These are phyloP conservation scores for Orthosia gothica DNA, from an alignment of 2,888 invertebrate species.

Conservation along the genomic window DNA sequence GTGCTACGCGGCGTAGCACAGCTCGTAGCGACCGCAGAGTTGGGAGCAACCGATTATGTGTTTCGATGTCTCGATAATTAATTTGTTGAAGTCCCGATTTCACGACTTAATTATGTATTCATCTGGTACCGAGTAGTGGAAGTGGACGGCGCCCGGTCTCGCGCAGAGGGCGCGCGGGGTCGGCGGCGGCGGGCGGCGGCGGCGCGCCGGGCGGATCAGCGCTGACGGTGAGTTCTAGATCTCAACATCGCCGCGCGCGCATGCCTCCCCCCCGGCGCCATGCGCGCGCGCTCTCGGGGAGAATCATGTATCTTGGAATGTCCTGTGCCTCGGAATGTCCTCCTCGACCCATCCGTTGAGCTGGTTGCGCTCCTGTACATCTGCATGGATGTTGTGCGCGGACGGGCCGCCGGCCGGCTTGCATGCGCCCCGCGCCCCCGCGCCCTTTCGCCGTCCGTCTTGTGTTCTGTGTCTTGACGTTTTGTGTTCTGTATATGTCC, in stretches of 20 bases:
- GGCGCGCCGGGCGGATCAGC: slow-evolving; percentile 69
- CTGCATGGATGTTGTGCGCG: slow-evolving; percentile 88
- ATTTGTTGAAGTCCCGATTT: slow-evolving; percentile 66
- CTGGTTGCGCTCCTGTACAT: slow-evolving; percentile 87
- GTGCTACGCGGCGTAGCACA: slow-evolving; percentile 60
- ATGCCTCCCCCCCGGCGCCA: slow-evolving; percentile 74
- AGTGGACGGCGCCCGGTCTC: slow-evolving; percentile 69
- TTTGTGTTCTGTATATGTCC: slow-evolving; percentile 88
- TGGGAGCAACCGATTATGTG: slow-evolving; percentile 18
- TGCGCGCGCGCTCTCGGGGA: slow-evolving; percentile 90
- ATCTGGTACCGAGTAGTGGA: slow-evolving; percentile 83
- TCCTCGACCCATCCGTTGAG: slow-evolving; percentile 89
- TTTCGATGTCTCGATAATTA: slow-evolving; percentile 60
- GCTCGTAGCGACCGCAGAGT: slow-evolving; percentile 28
- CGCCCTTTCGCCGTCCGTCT: slow-evolving; percentile 83
- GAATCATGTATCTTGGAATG: slow-evolving; percentile 92
- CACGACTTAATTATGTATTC: slow-evolving; percentile 72
- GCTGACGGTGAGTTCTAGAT: slow-evolving; percentile 91
- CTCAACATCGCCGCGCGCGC: slow-evolving; percentile 91
- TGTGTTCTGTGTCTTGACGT: slow-evolving; percentile 91
- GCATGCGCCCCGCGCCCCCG: slow-evolving; percentile 87
- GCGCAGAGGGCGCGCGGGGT: slow-evolving; percentile 35
- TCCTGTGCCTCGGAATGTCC: slow-evolving; percentile 92
- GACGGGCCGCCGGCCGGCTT: slow-evolving; percentile 84
- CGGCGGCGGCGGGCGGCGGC: slow-evolving; percentile 55